Conservation (phyloP, 2,113 vertebrate genomes). For the Tiliqua scincoides region DNA sequence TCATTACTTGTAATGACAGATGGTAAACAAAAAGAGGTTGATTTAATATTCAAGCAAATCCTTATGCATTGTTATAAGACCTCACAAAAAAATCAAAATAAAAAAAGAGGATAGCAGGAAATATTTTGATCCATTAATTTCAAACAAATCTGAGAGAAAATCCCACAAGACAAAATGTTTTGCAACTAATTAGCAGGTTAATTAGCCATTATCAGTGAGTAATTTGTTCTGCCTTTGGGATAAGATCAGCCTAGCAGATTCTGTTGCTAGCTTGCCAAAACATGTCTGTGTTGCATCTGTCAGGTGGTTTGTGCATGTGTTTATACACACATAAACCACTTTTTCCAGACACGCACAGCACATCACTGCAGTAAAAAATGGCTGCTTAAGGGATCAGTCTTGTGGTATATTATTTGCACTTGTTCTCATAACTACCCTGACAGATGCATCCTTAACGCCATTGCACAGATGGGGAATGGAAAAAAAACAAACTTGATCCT, state of each 20-base stretch:
- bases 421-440: too few relatives aligned
- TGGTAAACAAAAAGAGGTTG: too few relatives aligned
- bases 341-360: background rate
- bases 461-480: too few relatives aligned
- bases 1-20: conserved; percentile 35
- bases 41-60: conserved; percentile 10
- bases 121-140: conserved; percentile 61
- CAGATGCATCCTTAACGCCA: too few relatives aligned
- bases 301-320: conserved; percentile 26
- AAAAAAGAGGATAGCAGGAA: conserved; percentile 36
- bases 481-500: too few relatives aligned
- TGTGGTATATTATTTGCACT: too few relatives aligned
- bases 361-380: conserved; percentile 36
- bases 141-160: conserved; percentile 51
- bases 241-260: conserved; percentile 48
- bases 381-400: background rate
- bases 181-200: conserved; percentile 66
- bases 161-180: conserved; percentile 53
- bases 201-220: conserved; percentile 60
- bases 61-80: conserved; percentile 47
- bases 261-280: conserved; percentile 32
- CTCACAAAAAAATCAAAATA: conserved; percentile 59
- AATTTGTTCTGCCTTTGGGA: conserved; percentile 60
- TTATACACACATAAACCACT: too few relatives aligned
- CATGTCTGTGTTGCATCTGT: conserved; percentile 36